phyloP scores from a whole-genome alignment of 2,113 vertebrate genomes.

The Pteropus alecto region DNA sequence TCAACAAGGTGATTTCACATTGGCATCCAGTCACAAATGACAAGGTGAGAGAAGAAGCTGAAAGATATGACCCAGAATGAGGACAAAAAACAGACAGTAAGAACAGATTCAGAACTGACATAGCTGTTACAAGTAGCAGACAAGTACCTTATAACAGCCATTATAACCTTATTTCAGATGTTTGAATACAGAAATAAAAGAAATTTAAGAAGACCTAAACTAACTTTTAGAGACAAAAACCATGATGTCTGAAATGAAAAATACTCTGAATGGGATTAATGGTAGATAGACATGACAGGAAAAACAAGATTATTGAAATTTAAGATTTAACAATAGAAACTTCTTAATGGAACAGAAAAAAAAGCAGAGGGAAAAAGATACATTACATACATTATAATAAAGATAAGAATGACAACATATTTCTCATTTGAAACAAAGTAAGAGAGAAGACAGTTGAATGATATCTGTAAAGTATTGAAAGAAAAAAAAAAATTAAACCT shows the following conservation, averaged over 20 bases:
- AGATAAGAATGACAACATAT: background rate
- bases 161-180: background rate
- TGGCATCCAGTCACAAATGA: background rate
- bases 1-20: background rate
- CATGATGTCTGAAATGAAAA: background rate
- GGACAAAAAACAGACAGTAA: background rate
- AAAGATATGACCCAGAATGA: background rate
- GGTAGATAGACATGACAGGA: background rate
- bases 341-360: background rate
- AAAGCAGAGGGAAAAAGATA: background rate
- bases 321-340: background rate
- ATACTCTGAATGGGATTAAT: background rate
- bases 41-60: background rate
- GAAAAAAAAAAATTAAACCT: background rate
- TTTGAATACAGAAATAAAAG: background rate
- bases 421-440: background rate
- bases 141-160: background rate
- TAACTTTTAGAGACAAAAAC: background rate
- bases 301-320: background rate
- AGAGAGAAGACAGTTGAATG: background rate
- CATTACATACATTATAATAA: background rate
- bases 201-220: background rate
- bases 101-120: background rate
- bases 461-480: background rate
- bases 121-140: background rate